These are phyloP conservation scores for Bombus confusus DNA, from an alignment of 1,140 invertebrate genomes.

Conservation along the genomic window DNA sequence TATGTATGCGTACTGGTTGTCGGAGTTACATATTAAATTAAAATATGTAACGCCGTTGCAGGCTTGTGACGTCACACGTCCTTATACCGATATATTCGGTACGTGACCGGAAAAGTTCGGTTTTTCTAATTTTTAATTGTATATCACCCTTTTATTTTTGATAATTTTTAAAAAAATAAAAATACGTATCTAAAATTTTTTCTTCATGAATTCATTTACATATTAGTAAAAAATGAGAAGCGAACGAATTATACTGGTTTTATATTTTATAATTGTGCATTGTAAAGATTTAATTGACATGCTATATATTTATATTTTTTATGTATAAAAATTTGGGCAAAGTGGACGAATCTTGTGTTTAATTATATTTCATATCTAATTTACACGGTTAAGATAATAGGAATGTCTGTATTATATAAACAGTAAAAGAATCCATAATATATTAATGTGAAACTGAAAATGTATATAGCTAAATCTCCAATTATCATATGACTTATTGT, in stretches of 20 bases:
- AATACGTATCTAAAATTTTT: too few relatives aligned
- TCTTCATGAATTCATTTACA: too few relatives aligned
- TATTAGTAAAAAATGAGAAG: too few relatives aligned
- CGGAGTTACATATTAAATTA: too few relatives aligned
- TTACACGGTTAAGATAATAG: conserved; percentile 3
- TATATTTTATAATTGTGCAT: not conserved
- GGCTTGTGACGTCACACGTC: too few relatives aligned
- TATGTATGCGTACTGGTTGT: too few relatives aligned
- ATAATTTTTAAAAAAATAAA: too few relatives aligned
- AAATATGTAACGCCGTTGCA: too few relatives aligned
- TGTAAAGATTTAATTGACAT: not conserved
- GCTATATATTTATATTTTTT: not conserved
- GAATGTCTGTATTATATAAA: not conserved
- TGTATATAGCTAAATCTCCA: conserved; percentile 63
- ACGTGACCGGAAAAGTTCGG: too few relatives aligned
- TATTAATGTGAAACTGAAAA: conserved; percentile 65
- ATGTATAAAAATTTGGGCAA: not conserved
- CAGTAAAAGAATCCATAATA: conserved; percentile 42
- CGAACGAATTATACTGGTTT: not conserved
- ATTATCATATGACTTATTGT: conserved; percentile 41
- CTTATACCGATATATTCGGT: too few relatives aligned
- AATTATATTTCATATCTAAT: not conserved
- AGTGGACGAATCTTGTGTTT: not conserved
- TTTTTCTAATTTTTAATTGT: too few relatives aligned
- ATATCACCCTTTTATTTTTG: too few relatives aligned